A percentile compares a stretch with the other conserved stretches of the same genome.
Evolutionary conservation across 2,888 invertebrate genomes (phyloP).

Genomic region (Parapristionchus giblindavisi): DNA sequence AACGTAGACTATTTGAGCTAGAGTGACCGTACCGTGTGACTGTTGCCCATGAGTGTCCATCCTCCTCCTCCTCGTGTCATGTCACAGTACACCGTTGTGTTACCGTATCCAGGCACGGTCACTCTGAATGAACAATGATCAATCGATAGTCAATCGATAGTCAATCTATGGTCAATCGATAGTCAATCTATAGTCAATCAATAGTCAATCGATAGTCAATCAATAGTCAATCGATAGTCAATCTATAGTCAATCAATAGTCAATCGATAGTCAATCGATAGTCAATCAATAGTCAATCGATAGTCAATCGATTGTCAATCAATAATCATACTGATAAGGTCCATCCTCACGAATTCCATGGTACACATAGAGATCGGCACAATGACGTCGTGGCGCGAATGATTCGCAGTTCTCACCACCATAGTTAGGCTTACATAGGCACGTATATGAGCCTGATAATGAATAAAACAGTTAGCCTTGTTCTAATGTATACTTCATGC

Average conservation of each 20-base stretch:
- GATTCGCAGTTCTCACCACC: not conserved
- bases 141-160: too few species aligned
- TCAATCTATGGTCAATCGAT: too few species aligned
- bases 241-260: too few species aligned
- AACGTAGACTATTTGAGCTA: not conserved
- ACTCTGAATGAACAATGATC: not conserved
- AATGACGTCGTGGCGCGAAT: not conserved
- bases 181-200: too few species aligned
- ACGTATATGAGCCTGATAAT: not conserved
- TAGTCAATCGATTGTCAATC: not conserved
- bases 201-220: not conserved
- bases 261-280: too few species aligned
- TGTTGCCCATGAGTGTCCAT: not conserved
- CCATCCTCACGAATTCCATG: not conserved
- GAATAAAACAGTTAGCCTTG: not conserved
- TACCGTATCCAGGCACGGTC: not conserved
- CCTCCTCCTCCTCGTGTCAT: not conserved
- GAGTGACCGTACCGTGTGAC: not conserved
- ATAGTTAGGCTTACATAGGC: not conserved
- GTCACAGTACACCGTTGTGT: not conserved
- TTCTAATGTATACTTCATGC: not conserved
- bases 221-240: not conserved
- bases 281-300: too few species aligned
- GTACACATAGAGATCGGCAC: constrained; percentile 9
- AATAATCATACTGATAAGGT: not conserved